These are phyloP conservation scores for Lasioglossum zephyrum DNA, from an alignment of 2,888 invertebrate species.

Conservation along the genomic window DNA sequence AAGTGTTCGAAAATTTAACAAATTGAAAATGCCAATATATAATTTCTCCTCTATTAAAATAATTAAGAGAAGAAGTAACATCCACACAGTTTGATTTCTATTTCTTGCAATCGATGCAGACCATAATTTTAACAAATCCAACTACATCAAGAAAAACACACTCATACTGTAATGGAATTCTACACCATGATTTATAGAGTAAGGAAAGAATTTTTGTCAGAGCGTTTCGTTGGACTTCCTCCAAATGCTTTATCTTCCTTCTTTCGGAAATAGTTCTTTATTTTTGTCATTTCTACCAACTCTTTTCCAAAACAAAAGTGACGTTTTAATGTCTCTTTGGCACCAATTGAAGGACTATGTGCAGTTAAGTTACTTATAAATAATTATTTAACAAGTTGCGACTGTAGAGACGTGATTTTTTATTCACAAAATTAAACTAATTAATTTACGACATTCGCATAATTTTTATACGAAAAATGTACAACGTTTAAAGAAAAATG, in stretches of 20 bases:
- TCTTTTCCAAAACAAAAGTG: background rate
- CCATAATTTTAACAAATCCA: background rate
- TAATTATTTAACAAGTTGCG: background rate
- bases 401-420: background rate
- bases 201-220: background rate
- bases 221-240: background rate
- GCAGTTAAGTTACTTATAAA: background rate
- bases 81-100: no score
- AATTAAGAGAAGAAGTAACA: no score
- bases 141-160: background rate
- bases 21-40: no score
- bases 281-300: background rate
- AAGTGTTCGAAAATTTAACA: no score
- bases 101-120: background rate
- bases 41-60: no score
- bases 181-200: background rate
- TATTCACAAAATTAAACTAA: background rate
- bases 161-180: background rate
- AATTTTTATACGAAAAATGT: background rate
- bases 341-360: background rate
- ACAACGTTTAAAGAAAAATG: background rate
- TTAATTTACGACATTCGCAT: background rate
- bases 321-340: background rate
- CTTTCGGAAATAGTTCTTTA: background rate
- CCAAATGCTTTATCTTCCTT: background rate